These are phyloP conservation scores for Leucopsar rothschildi DNA, from an alignment of 2,113 vertebrate genomes.

Conservation along the genomic window DNA sequence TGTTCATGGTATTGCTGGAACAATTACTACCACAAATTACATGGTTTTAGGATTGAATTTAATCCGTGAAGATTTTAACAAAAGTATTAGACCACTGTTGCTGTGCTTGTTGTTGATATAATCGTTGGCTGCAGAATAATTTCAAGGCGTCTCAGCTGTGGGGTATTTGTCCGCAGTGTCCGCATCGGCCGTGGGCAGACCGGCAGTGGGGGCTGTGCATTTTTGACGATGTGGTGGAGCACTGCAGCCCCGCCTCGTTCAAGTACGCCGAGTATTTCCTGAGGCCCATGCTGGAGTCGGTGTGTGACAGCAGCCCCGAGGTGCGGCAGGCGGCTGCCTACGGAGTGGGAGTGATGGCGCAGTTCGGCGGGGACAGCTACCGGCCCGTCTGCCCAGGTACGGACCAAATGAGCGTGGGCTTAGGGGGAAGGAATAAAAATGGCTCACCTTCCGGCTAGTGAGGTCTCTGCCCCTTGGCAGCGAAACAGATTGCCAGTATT, in stretches of 20 bases:
- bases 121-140: background rate
- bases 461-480: background rate
- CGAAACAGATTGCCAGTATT: background rate
- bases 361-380: conserved; percentile 94
- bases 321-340: conserved; percentile 96
- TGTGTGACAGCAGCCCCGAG: conserved; percentile 91
- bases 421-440: rapidly evolving
- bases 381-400: conserved; percentile 92
- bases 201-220: conserved; percentile 98
- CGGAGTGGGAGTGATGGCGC: conserved; percentile 94
- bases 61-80: background rate
- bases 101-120: background rate
- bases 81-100: background rate
- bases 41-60: background rate
- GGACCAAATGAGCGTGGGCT: background rate
- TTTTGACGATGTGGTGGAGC: conserved; percentile 95
- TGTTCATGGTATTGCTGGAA: background rate
- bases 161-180: conserved; percentile 77
- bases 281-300: conserved; percentile 87
- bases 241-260: conserved; percentile 96
- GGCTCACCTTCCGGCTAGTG: background rate
- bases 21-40: background rate
- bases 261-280: conserved; percentile 94
- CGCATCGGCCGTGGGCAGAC: conserved; percentile 94
- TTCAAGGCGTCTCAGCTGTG: background rate